phyloP scores from a whole-genome alignment of 2,113 vertebrate species.

The Nyctereutes procyonoides region DNA sequence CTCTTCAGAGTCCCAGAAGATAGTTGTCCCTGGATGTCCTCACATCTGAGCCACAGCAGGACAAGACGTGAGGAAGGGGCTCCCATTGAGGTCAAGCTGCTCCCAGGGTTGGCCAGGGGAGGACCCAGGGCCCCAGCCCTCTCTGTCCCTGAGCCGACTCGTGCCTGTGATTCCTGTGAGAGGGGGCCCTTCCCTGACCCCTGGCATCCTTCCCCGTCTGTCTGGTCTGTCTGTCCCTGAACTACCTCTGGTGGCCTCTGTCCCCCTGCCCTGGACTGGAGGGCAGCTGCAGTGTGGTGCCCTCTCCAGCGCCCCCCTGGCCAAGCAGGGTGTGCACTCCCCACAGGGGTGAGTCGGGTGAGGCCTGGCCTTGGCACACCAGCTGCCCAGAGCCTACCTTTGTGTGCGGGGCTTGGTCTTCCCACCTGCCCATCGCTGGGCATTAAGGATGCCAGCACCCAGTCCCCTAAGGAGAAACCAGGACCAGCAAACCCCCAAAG shows the following conservation, averaged over 20 bases:
- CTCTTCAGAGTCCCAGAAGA: background rate
- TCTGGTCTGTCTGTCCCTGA: background rate
- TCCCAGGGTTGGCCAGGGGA: background rate
- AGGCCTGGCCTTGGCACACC: background rate
- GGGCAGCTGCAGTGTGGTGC: fast-evolving
- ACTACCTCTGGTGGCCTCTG: too few species aligned
- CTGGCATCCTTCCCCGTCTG: fast-evolving
- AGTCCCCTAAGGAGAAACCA: background rate
- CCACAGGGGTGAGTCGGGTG: background rate
- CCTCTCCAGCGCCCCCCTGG: background rate
- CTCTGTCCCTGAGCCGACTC: background rate
- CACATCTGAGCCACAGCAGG: too few species aligned
- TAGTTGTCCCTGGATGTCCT: background rate
- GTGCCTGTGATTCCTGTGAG: fast-evolving
- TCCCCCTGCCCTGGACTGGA: background rate
- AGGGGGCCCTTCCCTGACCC: background rate
- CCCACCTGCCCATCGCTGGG: fast-evolving
- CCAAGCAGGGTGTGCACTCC: background rate
- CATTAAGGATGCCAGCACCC: background rate
- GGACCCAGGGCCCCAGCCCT: background rate
- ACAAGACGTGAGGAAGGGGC: background rate
- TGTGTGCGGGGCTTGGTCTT: background rate
- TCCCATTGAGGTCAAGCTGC: background rate
- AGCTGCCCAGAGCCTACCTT: fast-evolving
- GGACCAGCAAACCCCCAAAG: too few species aligned